Evolutionary conservation across 2,113 vertebrate species (phyloP).

Genomic region (Vombatus ursinus): DNA sequence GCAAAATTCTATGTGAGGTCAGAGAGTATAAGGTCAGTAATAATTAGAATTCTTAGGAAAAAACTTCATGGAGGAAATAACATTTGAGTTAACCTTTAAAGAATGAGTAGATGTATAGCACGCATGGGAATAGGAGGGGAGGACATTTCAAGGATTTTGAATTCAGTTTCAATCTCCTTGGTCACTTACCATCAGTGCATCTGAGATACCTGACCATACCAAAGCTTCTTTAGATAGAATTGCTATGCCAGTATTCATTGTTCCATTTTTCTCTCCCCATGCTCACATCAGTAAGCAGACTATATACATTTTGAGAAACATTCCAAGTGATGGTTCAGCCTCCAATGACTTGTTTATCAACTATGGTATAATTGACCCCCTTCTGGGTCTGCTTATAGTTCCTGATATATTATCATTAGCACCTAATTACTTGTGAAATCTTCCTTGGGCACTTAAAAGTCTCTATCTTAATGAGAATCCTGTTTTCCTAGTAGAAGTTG

Average conservation of each 20-base stretch:
- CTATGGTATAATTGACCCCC: conserved; percentile 87
- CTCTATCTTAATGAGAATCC: conserved; percentile 98
- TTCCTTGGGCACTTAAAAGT: conserved; percentile 97
- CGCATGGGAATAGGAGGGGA: neutral
- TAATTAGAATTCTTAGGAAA: neutral
- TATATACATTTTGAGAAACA: conserved; percentile 94
- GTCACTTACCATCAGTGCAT: conserved; percentile 95
- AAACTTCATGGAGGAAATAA: neutral
- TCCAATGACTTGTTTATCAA: conserved; percentile 94
- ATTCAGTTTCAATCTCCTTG: conserved; percentile 96
- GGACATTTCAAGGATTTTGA: conserved; percentile 68
- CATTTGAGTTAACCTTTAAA: neutral
- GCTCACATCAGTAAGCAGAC: conserved; percentile 93
- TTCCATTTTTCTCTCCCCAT: conserved; percentile 89
- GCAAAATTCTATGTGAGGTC: neutral
- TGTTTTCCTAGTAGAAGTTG: conserved; percentile 89
- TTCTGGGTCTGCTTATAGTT: conserved; percentile 87
- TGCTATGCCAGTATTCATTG: conserved; percentile 91
- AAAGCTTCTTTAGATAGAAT: conserved; percentile 91
- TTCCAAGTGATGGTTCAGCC: conserved; percentile 92
- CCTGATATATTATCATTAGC: conserved; percentile 89
- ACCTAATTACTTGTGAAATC: conserved; percentile 91
- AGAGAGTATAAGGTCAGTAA: neutral
- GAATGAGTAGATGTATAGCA: neutral
- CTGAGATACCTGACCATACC: conserved; percentile 92